Percentiles rank a stretch among this genome's conserved stretches.
phyloP scores from a whole-genome alignment of 2,797 vertebrate genomes.

The Eremophila alpestris region DNA sequence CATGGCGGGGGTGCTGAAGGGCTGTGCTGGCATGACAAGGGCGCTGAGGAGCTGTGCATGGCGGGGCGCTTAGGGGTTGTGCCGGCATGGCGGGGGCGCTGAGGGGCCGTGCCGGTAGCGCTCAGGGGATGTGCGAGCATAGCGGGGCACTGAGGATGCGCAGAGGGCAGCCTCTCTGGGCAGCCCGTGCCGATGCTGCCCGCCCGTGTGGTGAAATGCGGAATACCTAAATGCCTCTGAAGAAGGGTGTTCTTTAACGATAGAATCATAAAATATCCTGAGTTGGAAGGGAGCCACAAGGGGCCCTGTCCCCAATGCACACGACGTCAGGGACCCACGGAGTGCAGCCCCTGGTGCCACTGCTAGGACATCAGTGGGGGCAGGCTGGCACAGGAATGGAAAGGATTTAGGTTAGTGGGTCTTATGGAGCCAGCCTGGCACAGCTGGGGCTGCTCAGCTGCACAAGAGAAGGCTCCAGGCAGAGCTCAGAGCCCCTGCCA shows the following conservation, averaged over 20 bases:
- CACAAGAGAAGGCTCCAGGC: background rate
- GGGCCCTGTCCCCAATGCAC: rapidly evolving
- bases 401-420: background rate
- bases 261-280: background rate
- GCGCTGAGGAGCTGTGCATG: too few relatives aligned
- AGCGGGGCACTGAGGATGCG: too few relatives aligned
- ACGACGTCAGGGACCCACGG: background rate
- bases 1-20: too few relatives aligned
- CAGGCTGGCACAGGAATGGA: background rate
- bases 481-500: background rate
- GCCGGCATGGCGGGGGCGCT: too few relatives aligned
- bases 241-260: background rate
- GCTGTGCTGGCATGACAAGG: too few relatives aligned
- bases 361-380: background rate
- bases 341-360: background rate
- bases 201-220: background rate
- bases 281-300: too few relatives aligned
- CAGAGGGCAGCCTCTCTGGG: too few relatives aligned
- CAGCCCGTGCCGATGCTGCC: background rate
- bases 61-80: too few relatives aligned
- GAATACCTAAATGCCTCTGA: too few relatives aligned
- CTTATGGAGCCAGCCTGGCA: background rate
- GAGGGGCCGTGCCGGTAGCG: too few relatives aligned
- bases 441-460: rapidly evolving
- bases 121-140: too few relatives aligned